phyloP scores from a whole-genome alignment of 2,113 vertebrate species.

The Sphyrna mokarran region DNA sequence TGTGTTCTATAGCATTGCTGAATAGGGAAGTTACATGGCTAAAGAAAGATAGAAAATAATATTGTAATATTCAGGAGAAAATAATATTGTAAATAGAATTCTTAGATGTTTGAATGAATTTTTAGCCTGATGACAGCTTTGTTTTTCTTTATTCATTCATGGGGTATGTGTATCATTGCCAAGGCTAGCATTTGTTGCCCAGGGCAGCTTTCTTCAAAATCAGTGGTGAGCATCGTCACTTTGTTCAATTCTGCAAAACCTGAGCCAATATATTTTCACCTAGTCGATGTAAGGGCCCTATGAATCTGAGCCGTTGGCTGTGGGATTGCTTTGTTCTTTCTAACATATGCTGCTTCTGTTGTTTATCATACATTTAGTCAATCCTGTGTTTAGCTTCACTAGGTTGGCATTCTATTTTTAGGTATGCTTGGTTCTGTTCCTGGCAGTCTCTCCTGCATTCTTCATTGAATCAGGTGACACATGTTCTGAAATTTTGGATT shows the following conservation, averaged over 20 bases:
- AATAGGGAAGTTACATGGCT: not conserved
- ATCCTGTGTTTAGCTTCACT: not conserved
- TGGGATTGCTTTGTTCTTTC: not conserved
- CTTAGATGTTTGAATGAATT: not conserved
- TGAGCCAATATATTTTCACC: not conserved
- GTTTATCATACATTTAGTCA: not conserved
- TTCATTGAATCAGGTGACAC: not conserved
- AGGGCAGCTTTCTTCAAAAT: not conserved
- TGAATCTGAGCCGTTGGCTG: not conserved
- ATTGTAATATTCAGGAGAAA: not conserved
- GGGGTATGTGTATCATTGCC: not conserved
- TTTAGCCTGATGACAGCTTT: not conserved
- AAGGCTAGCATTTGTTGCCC: not conserved
- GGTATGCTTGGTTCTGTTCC: not conserved
- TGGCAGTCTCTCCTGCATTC: not conserved
- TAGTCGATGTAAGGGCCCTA: not conserved
- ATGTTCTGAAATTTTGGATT: not conserved
- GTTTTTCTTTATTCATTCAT: not conserved
- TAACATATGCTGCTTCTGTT: not conserved
- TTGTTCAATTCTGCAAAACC: not conserved
- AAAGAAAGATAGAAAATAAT: not conserved
- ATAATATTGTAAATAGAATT: not conserved
- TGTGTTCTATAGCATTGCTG: not conserved
- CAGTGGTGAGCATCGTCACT: not conserved
- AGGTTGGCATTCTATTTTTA: not conserved